A percentile compares a stretch with the other conserved stretches of the same genome.
These are phyloP conservation scores for Musca vetustissima DNA, from an alignment of 1,140 invertebrate species.

Conservation along the genomic window DNA sequence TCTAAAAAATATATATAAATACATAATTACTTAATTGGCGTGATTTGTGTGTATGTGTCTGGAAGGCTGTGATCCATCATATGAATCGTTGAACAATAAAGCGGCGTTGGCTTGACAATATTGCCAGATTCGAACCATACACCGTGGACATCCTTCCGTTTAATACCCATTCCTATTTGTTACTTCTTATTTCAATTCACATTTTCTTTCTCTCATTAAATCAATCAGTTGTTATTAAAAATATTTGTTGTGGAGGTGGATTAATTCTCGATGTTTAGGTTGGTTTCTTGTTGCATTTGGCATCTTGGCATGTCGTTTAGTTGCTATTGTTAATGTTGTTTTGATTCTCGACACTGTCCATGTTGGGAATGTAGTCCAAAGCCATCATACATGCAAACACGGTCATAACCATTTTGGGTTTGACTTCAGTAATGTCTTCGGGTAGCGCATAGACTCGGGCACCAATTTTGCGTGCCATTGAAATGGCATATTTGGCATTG, in stretches of 20 bases:
- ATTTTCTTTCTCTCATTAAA: background rate
- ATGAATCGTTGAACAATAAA: background rate
- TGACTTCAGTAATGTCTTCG: conserved; percentile 98
- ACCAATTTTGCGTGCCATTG: conserved; percentile 95
- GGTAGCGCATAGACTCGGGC: conserved; percentile 96
- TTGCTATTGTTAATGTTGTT: conserved; percentile 45
- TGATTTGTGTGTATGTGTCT: conserved; percentile 20
- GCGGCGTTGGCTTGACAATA: background rate
- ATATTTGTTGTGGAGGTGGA: conserved; percentile 26
- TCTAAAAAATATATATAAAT: conserved; percentile 22
- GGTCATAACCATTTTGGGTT: conserved; percentile 99
- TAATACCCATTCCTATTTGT: background rate
- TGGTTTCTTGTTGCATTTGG: conserved; percentile 28
- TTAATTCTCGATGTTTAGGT: conserved; percentile 24
- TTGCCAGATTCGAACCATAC: conserved; percentile 4
- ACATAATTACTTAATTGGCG: conserved; percentile 27
- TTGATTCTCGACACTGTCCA: conserved; percentile 63
- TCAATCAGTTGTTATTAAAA: conserved; percentile 15
- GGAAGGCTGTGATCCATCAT: background rate
- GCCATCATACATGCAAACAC: conserved; percentile 99
- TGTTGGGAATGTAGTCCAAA: conserved; percentile 87
- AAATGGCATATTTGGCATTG: conserved; percentile 99
- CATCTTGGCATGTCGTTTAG: conserved; percentile 22
- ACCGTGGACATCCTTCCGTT: conserved; percentile 13
- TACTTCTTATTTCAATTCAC: conserved; percentile 9